phyloP scores from a whole-genome alignment of 2,113 vertebrate genomes.

The Scortum barcoo region DNA sequence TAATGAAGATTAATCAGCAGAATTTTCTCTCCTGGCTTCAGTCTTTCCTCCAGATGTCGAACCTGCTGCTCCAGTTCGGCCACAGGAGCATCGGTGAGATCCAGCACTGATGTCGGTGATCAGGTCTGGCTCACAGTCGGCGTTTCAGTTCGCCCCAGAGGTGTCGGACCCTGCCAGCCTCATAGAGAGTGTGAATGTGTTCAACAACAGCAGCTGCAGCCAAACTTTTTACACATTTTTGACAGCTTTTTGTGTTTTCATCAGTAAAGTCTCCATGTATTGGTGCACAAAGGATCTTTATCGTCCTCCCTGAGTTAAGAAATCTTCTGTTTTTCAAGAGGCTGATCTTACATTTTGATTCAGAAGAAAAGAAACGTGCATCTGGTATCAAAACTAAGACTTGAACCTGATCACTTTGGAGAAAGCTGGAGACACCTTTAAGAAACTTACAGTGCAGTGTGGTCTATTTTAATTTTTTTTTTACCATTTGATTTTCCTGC shows the following conservation, averaged over 20 bases:
- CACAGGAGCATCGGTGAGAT: background rate
- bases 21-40: background rate
- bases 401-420: too few species aligned
- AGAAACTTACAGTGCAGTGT: too few species aligned
- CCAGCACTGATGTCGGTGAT: background rate
- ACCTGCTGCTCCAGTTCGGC: background rate
- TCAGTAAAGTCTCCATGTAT: background rate
- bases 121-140: background rate
- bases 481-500: background rate
- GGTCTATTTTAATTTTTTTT: too few species aligned
- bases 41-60: background rate
- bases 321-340: background rate
- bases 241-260: background rate
- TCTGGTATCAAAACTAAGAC: background rate
- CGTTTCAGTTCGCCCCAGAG: background rate
- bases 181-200: background rate
- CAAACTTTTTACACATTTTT: background rate
- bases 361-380: background rate
- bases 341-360: too few species aligned
- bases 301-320: background rate
- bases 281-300: background rate
- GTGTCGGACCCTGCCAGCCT: background rate
- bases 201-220: background rate
- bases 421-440: background rate
- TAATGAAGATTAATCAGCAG: background rate